These are phyloP conservation scores for Irena cyanogastra DNA, from an alignment of 2,113 vertebrate genomes.

Conservation along the genomic window DNA sequence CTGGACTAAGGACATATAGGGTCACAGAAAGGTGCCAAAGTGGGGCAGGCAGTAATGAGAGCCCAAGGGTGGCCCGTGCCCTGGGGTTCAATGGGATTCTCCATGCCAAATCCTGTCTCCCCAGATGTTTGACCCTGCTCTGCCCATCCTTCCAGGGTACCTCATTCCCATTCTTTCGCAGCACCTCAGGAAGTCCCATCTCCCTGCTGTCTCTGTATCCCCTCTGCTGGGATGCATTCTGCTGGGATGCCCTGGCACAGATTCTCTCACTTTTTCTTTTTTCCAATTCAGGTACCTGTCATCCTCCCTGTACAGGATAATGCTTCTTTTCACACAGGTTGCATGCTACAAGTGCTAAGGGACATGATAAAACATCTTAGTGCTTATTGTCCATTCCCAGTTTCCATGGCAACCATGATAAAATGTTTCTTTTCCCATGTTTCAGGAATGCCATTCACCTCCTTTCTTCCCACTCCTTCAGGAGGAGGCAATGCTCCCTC, in stretches of 20 bases:
- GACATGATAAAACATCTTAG: constrained; percentile 1
- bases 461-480: background rate
- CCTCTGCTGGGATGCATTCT: background rate
- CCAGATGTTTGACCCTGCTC: background rate
- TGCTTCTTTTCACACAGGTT: background rate
- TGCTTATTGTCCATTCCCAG: constrained; percentile 45
- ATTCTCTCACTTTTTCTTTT: background rate
- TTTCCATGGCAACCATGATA: constrained; percentile 27
- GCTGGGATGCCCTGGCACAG: background rate
- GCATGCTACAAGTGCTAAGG: background rate
- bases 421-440: constrained; percentile 1
- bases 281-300: background rate
- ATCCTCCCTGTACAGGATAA: background rate
- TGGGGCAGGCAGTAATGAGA: background rate
- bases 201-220: background rate
- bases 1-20: background rate
- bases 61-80: background rate
- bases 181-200: background rate
- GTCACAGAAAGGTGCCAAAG: background rate
- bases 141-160: background rate
- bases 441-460: constrained; percentile 35
- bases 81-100: background rate
- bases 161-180: background rate
- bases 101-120: background rate
- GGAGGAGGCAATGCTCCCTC: background rate